phyloP scores from a whole-genome alignment of 64 coral and sea anemone genomes.

The Montipora cactus region DNA sequence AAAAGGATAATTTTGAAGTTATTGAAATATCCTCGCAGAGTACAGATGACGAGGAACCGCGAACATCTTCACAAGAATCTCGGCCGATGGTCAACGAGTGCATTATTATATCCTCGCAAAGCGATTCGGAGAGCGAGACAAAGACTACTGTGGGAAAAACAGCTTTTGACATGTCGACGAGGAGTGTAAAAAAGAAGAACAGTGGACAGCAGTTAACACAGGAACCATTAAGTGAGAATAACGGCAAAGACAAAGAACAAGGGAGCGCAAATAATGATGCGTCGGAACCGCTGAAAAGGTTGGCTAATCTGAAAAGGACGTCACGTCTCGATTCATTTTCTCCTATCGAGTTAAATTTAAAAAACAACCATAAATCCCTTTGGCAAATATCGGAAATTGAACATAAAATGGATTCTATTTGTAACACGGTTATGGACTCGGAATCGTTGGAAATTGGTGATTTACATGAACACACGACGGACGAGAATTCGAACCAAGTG shows the following conservation, averaged over 20 bases:
- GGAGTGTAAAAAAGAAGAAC: neutral
- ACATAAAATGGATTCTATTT: neutral
- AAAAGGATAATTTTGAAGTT: conserved; percentile 26
- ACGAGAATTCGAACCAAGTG: conserved; percentile 40
- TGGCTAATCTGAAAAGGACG: neutral
- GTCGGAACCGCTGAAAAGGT: neutral
- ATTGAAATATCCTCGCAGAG: conserved; percentile 44
- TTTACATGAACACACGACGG: conserved; percentile 4
- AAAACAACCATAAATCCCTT: neutral
- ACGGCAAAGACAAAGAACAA: neutral
- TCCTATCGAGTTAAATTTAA: neutral
- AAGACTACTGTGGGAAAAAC: neutral
- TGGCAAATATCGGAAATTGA: neutral
- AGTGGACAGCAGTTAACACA: neutral
- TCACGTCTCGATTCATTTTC: neutral
- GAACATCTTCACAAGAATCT: conserved; percentile 3
- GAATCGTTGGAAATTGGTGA: neutral
- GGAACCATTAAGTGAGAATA: neutral
- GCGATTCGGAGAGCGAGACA: neutral
- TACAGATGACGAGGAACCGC: neutral
- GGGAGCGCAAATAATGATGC: neutral
- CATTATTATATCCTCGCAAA: conserved; percentile 24
- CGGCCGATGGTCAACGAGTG: neutral
- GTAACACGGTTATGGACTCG: neutral
- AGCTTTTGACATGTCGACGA: neutral